Percentiles rank a stretch among this genome's conserved stretches.
Conservation (phyloP, 1,140 invertebrate species). For the Colletes gigas region DNA sequence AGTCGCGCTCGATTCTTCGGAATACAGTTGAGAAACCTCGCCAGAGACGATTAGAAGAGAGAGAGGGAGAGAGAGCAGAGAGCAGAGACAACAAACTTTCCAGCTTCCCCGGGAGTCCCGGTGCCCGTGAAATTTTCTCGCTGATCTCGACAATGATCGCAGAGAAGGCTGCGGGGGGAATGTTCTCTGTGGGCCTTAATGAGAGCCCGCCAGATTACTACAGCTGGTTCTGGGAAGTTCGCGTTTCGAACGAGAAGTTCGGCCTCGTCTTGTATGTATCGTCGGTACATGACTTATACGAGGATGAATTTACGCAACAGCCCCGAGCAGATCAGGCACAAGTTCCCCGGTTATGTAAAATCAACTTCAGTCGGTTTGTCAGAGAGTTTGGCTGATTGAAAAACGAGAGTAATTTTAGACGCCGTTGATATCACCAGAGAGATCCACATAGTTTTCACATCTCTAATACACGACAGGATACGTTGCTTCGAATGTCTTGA, state of each 20-base stretch:
- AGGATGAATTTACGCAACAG: neutral
- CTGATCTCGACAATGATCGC: conserved; percentile 16
- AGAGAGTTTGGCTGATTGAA: neutral
- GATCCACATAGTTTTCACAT: no score
- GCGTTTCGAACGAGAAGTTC: conserved; percentile 7
- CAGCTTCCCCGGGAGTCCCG: neutral
- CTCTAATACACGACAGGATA: no score
- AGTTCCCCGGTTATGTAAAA: neutral
- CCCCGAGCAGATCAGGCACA: neutral
- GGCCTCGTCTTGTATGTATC: neutral
- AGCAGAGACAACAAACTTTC: neutral
- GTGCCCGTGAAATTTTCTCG: neutral
- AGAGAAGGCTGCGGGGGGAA: neutral
- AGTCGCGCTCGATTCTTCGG: conserved; percentile 10
- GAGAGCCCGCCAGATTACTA: conserved; percentile 12
- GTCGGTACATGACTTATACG: neutral
- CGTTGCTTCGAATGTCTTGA: no score
- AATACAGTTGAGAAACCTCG: neutral
- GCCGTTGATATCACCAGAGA: no score
- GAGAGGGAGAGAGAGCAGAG: neutral
- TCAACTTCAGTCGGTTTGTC: neutral
- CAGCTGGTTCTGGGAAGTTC: conserved; percentile 2
- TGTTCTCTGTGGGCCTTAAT: conserved; percentile 1
- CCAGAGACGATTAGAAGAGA: neutral
- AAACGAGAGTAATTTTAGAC: no score